Conservation (phyloP, 2,888 invertebrate genomes). For the Diadegma fenestrale region DNA sequence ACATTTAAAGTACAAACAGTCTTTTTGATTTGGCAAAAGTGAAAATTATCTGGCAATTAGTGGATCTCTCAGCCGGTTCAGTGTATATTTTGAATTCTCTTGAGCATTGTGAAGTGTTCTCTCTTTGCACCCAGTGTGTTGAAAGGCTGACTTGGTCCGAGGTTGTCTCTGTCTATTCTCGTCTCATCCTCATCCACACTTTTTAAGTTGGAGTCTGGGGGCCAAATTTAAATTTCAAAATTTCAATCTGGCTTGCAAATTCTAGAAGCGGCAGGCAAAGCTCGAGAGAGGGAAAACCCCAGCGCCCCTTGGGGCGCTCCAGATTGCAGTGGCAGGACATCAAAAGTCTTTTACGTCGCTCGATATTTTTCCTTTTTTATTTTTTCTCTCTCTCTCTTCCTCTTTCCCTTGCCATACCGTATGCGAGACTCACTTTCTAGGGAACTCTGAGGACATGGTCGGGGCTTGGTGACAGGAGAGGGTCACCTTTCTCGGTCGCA, state of each 20-base stretch:
- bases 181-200: conserved; percentile 76
- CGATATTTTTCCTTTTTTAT: conserved; percentile 73
- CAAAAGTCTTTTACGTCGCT: conserved; percentile 83
- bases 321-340: conserved; percentile 82
- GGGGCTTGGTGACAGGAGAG: conserved; percentile 32
- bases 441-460: conserved; percentile 73
- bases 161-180: conserved; percentile 69
- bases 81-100: conserved; percentile 42
- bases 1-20: conserved; percentile 5
- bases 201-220: conserved; percentile 83
- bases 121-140: conserved; percentile 33
- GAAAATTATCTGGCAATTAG: conserved; percentile 83
- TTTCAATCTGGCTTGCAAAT: conserved; percentile 87
- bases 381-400: conserved; percentile 64
- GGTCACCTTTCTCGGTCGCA: conserved; percentile 50
- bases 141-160: conserved; percentile 21
- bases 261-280: conserved; percentile 74
- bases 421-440: conserved; percentile 45
- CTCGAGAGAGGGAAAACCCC: conserved; percentile 65
- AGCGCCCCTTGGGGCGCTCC: conserved; percentile 73
- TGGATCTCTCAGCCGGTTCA: conserved; percentile 59
- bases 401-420: conserved; percentile 51
- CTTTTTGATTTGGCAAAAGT: conserved; percentile 50
- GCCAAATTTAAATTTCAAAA: conserved; percentile 86
- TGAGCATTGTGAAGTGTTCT: conserved; percentile 39